A percentile compares a stretch with the other conserved stretches of the same genome.
Conservation (phyloP, 2,797 vertebrate genomes). For the Emydoidea blandingii region DNA sequence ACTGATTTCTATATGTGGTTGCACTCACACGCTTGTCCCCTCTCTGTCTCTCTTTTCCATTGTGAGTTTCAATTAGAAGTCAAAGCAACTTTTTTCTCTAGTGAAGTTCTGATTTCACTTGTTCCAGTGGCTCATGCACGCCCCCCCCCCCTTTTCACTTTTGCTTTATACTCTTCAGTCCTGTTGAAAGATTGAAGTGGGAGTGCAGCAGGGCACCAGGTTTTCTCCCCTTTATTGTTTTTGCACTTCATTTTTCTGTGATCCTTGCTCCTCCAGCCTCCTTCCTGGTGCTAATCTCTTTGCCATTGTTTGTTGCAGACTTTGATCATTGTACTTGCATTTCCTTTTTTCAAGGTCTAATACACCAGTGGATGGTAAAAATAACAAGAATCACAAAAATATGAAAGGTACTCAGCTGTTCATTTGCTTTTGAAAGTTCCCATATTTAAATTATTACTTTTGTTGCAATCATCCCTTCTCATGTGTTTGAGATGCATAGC, state of each 20-base stretch:
- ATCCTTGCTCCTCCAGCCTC: background rate
- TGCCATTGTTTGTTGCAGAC: accelerated
- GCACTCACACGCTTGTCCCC: background rate
- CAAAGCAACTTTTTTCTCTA: background rate
- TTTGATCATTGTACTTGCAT: background rate
- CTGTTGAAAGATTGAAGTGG: background rate
- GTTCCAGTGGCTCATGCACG: accelerated
- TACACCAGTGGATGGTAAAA: background rate
- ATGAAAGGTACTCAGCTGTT: background rate
- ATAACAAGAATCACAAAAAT: background rate
- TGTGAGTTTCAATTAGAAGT: background rate
- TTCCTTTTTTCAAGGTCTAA: conserved; percentile 23
- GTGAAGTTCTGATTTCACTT: background rate
- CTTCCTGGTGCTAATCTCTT: background rate
- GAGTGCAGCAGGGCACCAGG: background rate
- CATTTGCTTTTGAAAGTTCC: background rate
- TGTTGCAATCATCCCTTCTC: background rate
- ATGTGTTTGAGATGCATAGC: background rate
- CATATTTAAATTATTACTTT: background rate
- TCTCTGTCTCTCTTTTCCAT: background rate
- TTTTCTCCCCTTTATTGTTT: background rate
- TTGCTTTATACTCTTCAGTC: background rate
- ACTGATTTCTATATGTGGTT: background rate
- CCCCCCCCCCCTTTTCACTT: background rate
- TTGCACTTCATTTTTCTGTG: background rate